Evolutionary conservation across 2,888 invertebrate genomes (phyloP).

Genomic region (Drosophila robusta): DNA sequence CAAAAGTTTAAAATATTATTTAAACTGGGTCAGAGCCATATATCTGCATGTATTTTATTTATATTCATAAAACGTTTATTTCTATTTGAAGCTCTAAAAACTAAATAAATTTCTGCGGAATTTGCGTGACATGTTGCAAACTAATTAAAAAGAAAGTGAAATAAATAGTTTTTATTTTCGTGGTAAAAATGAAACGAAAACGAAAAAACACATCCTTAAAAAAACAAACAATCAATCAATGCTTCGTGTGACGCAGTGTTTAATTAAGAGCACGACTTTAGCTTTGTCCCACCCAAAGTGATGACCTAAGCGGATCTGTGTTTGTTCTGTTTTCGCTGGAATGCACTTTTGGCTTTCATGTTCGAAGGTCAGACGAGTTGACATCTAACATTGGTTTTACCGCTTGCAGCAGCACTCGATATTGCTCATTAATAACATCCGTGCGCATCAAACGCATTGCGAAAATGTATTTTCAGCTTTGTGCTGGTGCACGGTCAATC

Average conservation of each 20-base stretch:
- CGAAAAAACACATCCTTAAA: no score
- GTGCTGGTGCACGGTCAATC: background rate
- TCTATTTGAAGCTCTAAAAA: background rate
- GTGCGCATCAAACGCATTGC: slow-evolving; percentile 40
- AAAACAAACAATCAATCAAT: slow-evolving; percentile 1
- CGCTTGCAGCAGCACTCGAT: slow-evolving; percentile 14
- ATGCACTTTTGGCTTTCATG: background rate
- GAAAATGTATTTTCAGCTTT: slow-evolving; percentile 38
- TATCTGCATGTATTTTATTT: no score
- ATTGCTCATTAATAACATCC: slow-evolving; percentile 66
- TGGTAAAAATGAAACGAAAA: background rate
- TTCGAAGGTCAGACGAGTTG: slow-evolving; percentile 2
- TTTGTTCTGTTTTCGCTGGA: background rate
- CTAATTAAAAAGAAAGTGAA: background rate
- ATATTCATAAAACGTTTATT: background rate
- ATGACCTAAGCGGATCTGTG: slow-evolving; percentile 1
- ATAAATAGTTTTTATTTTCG: background rate
- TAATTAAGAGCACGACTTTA: slow-evolving; percentile 6
- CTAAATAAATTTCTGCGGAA: background rate
- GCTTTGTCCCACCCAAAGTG: slow-evolving; percentile 16
- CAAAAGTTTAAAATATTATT: no score
- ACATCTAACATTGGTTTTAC: slow-evolving; percentile 19
- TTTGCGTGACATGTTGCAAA: background rate
- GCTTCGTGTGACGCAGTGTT: background rate
- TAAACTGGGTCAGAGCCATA: no score